Percentiles rank a stretch among this genome's conserved stretches.
Conservation (phyloP, 2,797 vertebrate species). For the Mastacembelus armatus region DNA sequence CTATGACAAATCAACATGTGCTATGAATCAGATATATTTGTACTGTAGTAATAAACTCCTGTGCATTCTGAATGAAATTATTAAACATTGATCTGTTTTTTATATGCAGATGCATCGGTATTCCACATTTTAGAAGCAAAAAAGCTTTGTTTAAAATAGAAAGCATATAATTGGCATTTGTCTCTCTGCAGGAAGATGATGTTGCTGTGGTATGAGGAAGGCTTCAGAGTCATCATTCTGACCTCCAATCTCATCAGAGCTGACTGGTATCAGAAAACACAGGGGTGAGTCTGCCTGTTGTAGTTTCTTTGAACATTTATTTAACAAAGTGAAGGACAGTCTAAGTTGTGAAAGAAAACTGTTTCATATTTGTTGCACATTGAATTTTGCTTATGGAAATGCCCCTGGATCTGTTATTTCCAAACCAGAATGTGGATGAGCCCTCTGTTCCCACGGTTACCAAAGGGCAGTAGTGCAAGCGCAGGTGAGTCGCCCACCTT, state of each 20-base stretch:
- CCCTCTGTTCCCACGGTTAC: constrained; percentile 90
- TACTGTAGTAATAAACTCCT: not conserved
- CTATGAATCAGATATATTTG: not conserved
- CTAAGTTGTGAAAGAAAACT: not conserved
- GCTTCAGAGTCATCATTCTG: constrained; percentile 93
- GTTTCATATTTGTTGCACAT: not conserved
- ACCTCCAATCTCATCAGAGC: constrained; percentile 96
- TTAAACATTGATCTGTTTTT: no score
- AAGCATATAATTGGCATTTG: no score
- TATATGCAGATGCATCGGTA: no score
- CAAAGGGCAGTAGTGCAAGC: constrained; percentile 75
- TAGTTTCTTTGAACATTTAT: not conserved
- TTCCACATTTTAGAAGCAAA: no score
- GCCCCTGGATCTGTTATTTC: not conserved
- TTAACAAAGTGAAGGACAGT: not conserved
- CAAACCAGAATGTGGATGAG: constrained; percentile 94
- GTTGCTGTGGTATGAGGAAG: constrained; percentile 94
- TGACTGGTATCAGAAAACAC: constrained; percentile 99
- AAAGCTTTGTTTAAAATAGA: no score
- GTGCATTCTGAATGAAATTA: not conserved
- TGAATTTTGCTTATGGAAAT: not conserved
- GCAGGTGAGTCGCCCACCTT: constrained; percentile 91
- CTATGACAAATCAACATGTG: no score
- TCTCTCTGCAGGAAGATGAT: constrained; percentile 93
- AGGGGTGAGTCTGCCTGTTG: constrained; percentile 87